Base-by-base conservation (phyloP, 2,888 invertebrate genomes). In the Tenthredo livida region DNA sequence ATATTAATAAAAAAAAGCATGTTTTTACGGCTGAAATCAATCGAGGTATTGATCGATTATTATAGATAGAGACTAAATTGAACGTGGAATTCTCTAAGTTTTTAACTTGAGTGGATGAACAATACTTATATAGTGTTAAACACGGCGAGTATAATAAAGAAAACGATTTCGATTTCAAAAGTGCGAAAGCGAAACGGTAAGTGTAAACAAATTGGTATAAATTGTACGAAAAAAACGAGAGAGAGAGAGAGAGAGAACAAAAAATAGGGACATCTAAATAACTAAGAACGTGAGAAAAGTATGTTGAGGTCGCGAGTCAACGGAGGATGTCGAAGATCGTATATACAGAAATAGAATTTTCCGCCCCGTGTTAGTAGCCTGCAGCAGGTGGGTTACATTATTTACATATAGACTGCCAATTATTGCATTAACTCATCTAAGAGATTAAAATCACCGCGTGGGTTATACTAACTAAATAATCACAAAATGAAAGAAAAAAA, bases 361-460 rank as follows among this genome's bases (percentile, higher is more conserved):
- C 10, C 21, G 25, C 43, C 37, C n/a, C 58, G 12, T 82, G 61
- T 61, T 61, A 67, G 33, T 67, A 67, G 72, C 43, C 72, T 73
- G 40, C 83, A 83, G 83, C 83, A 83, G 83, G 83, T 83, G 83
- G 83, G 70, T 80, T 80, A 61, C 58, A 80, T 80, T 80, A 80
- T 80, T 80, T 58, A 80, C 61, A 50, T 40, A 40, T 50, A 54
- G 47, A 77, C 77, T 54, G 77, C 77, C 77, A 50, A 77, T 77
- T 54, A 54, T 29, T 77, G 72, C 77, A 77, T 50, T 54, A 77
- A 58, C 40, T 61, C 37, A 61, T 61, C 37, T 29, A n/a, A 37
- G 40, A 21, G 50, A 54, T 50, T n/a, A 15, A 33, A 25, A 47
- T 77, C 37, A 67, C 67, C 67, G 67, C 67, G 67, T 67, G 67